Base-by-base conservation (phyloP, 2,888 invertebrate species). In the Embidobia sp. region DNA sequence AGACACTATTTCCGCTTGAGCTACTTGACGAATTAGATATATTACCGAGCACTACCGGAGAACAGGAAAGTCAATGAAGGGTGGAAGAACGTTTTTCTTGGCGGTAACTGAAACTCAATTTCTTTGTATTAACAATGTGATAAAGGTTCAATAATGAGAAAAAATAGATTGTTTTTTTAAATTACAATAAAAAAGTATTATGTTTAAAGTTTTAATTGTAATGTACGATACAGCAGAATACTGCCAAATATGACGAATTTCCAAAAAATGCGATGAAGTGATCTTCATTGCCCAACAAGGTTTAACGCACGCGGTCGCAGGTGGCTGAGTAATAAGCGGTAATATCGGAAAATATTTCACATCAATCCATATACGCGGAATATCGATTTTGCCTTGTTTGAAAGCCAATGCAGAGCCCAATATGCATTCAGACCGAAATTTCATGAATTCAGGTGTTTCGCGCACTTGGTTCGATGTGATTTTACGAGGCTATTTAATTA, bases 11-110 rank as follows among this genome's bases (percentile, higher is more conserved):
- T 88, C 87, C 85, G 84, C 86, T 83, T 78, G 82, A 83, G 78
- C 79, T 84, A 81, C 79, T 82, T 81, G 86, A 88, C 83, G 85
- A 85, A 88, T 89, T 86, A 85, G 88, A 87, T 87, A 84, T 86
- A 89, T 89, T 87, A 88, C 85, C 84, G 82, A 77, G 66, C 76
- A 73, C 42, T 40, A 27, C 13, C 11, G 26, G 27, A 66, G 59
- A 44, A 29, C 27, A 29, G 69, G 63, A 44, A 61, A 77, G 55
- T 77, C 66, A 77, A 67, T 53, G 73, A 31, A 63, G 63, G 55
- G 53, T 49, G 53, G 53, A 53, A 33, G 29, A 48, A 42, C 42
- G 40, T 11, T 42, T 63, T 63, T 48, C 57, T 76, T 63, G 26
- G 22, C 22, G 8, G 8, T 40, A 18, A 46, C 27, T n/a, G 37